Evolutionary conservation across 2,113 vertebrate species (phyloP), one percentile per base, ranked within the genome.

Genomic region (Platichthys flesus): DNA sequence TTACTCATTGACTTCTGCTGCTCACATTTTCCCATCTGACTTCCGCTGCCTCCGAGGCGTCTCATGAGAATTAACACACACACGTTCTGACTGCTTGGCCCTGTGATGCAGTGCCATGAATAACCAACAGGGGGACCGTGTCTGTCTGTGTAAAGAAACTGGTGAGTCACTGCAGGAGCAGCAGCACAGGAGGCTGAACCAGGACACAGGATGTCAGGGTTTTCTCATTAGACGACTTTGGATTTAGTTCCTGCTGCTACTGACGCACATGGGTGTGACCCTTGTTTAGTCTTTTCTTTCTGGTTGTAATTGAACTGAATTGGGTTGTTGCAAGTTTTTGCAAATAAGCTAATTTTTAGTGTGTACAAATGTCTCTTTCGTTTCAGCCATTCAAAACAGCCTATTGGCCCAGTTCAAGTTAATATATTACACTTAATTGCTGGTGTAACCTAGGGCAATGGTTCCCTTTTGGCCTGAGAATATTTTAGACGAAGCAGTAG

Each of bases 91-190:
- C 16, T n/a, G 8, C 55, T 18, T 56, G 47, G 20, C 18, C 18
- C 42, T 24, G 37, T 3, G 23, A 3, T 80, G 85, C 79, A 79
- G 68, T 76, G 31, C 71, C 21, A 51, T 4, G 18, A 18, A 24
- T 54, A 14, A 24, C 88, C 90, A 84, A 72, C 73, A 90, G 86
- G 79, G 31, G 88, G 87, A 70, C 63, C 28, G 67, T 0, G 56
- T 67, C 59, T 67, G 12, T 62, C 62, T 69, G 12, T 57, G 63
- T 47, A 55, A 65, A 85, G 59, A 90, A 84, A 83, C 55, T 73
- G 76, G 86, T 93, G 90, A 93, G 88, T 93, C 89, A 89, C 80
- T 68, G 79, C 52, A 78, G 80, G 67, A 79, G 61, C 66, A 80
- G 75, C 66, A 78, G 81, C 68, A 59, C 74, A 78, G 60, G 77